Evolutionary conservation across 2,797 vertebrate genomes (phyloP), one percentile per base, ranked within the genome.

Genomic region (Scolopax rusticola): DNA sequence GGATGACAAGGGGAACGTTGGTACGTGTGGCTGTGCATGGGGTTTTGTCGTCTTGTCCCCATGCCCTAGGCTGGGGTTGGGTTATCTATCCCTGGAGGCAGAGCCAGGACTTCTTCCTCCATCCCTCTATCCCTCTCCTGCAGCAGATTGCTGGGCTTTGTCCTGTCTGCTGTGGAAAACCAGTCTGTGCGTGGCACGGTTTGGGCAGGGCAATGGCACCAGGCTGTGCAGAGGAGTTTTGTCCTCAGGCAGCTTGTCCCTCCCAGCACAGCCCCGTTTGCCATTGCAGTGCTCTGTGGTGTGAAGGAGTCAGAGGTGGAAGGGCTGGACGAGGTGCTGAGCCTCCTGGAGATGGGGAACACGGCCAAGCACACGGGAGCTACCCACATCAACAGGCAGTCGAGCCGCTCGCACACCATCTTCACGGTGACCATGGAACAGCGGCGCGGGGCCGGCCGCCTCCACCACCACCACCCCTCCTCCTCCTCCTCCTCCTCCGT

Each of bases 241-340:
- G 1, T 75, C 36, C 67, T 5, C 0, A 0, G 40, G 57, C 45
- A 86, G 76, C 73, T 30, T 3, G 0, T 63, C 21, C 19, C 45
- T 86, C 50, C 65, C 38, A n/a, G 14, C 57, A 67, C 59, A 11
- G 32, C 87, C 27, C 41, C 6, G 8, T 70, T 63, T 92, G 80
- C 77, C 6, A 0, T 97, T 84, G 21, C 96, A 99, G 99, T 99
- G 95, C 97, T 99, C 70, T 99, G 98, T 4, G 99, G 99, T 2
- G 98, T 99, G 84, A 99, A 99, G 97, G 99, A 99, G 96, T 99
- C 98, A 4, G 99, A 99, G 92, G 99, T 99, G 92, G 99, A 99
- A 94, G 99, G 99, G 76, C 98, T 99, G 84, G 99, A 99, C 1
- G 99, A 99, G 96, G 99, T 99, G 85, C 96, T 99, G 97, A 99